These are phyloP conservation scores for Bettongia penicillata DNA, from an alignment of 2,113 vertebrate species.

Conservation along the genomic window DNA sequence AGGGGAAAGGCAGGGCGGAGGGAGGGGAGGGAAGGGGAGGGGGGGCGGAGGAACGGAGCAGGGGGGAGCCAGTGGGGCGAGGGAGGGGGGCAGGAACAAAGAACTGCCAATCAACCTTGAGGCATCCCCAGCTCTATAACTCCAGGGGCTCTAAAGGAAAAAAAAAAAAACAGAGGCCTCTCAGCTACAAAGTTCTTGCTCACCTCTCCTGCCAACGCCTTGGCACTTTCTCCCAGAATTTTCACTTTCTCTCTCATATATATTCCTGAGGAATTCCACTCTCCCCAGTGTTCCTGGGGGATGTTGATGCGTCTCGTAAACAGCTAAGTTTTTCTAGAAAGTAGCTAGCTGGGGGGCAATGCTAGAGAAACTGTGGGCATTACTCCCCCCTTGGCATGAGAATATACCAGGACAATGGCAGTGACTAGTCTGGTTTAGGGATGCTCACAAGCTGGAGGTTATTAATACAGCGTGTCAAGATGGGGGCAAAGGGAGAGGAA, in stretches of 20 bases:
- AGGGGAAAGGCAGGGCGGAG: conserved; percentile 76
- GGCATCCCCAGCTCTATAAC: conserved; percentile 51
- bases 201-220: background rate
- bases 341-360: background rate
- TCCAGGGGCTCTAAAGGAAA: conserved; percentile 14
- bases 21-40: conserved; percentile 66
- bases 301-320: background rate
- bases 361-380: conserved; percentile 44
- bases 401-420: conserved; percentile 54
- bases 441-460: conserved; percentile 38
- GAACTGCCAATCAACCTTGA: conserved; percentile 76
- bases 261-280: background rate
- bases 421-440: conserved; percentile 4
- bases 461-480: background rate
- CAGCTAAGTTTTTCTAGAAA: conserved; percentile 62
- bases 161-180: conserved; percentile 48
- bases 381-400: conserved; percentile 50
- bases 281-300: background rate
- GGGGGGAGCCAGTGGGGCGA: conserved; percentile 37
- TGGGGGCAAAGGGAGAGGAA: background rate
- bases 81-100: conserved; percentile 71
- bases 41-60: conserved; percentile 56
- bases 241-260: background rate
- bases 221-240: background rate
- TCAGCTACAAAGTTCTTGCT: background rate